Percentiles rank a stretch among this genome's conserved stretches.
phyloP scores from a whole-genome alignment of 2,797 vertebrate genomes.

The Chiroxiphia lanceolata region DNA sequence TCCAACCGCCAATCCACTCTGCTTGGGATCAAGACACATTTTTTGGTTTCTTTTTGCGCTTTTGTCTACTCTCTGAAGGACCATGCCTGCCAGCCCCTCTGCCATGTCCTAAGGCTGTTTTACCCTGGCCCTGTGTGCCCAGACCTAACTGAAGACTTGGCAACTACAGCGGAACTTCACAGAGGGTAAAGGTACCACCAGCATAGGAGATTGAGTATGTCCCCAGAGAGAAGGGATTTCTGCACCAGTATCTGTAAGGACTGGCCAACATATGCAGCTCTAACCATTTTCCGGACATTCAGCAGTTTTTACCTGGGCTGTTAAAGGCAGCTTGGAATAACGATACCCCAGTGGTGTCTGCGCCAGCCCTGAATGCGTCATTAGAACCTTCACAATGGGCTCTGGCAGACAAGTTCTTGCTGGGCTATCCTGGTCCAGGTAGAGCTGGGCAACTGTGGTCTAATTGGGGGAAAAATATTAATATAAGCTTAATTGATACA shows the following conservation, averaged over 20 bases:
- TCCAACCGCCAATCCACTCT: not conserved
- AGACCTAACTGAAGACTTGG: not conserved
- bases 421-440: not conserved
- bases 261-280: not conserved
- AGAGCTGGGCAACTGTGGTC: not conserved
- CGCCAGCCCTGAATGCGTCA: not conserved
- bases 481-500: not conserved
- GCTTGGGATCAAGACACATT: not conserved
- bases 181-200: not conserved
- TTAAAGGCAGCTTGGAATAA: not conserved
- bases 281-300: not conserved
- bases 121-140: not conserved
- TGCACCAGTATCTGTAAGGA: not conserved
- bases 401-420: not conserved
- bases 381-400: not conserved
- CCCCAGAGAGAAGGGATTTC: not conserved
- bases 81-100: not conserved
- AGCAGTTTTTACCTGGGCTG: not conserved
- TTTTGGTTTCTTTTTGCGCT: not conserved
- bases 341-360: not conserved
- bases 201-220: not conserved
- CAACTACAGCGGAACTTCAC: not conserved
- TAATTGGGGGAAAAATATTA: not conserved
- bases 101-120: rapidly evolving
- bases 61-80: not conserved